These are phyloP conservation scores for Allygus modestus DNA, from an alignment of 2,888 invertebrate species.

Conservation along the genomic window DNA sequence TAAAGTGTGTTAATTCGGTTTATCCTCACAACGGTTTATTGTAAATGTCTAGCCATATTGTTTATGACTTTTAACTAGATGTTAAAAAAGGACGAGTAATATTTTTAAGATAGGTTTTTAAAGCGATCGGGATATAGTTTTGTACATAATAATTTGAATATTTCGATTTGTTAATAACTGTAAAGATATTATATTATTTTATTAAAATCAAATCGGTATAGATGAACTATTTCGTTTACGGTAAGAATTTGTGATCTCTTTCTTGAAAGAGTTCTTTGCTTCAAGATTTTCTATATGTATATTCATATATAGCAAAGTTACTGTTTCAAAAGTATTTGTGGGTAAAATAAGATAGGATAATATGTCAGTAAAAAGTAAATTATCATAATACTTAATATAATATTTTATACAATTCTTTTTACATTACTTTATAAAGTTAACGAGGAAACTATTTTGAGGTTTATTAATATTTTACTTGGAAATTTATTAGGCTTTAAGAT, in stretches of 20 bases:
- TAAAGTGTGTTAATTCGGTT: not conserved
- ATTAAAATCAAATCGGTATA: not conserved
- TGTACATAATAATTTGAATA: slow-evolving; percentile 15
- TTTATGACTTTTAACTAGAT: not conserved
- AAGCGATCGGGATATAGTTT: not conserved
- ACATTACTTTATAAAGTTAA: not conserved
- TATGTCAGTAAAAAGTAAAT: not conserved
- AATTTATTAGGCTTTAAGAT: not conserved
- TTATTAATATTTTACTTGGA: not conserved
- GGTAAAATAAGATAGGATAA: slow-evolving; percentile 40
- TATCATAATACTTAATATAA: not conserved
- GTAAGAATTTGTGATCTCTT: slow-evolving; percentile 16
- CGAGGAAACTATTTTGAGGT: not conserved
- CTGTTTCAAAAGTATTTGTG: slow-evolving; percentile 40
- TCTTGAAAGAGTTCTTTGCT: not conserved
- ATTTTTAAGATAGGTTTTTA: not conserved
- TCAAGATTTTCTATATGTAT: slow-evolving; percentile 41
- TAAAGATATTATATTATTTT: not conserved
- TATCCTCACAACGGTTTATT: not conserved
- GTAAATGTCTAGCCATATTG: not conserved
- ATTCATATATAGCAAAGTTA: slow-evolving; percentile 30
- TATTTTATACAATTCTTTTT: not conserved
- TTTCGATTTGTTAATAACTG: not conserved
- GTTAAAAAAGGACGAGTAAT: slow-evolving; percentile 16
- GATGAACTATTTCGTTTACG: not conserved